Evolutionary conservation across 2,113 vertebrate genomes (phyloP).

Genomic region (Chloroceryle aenea): DNA sequence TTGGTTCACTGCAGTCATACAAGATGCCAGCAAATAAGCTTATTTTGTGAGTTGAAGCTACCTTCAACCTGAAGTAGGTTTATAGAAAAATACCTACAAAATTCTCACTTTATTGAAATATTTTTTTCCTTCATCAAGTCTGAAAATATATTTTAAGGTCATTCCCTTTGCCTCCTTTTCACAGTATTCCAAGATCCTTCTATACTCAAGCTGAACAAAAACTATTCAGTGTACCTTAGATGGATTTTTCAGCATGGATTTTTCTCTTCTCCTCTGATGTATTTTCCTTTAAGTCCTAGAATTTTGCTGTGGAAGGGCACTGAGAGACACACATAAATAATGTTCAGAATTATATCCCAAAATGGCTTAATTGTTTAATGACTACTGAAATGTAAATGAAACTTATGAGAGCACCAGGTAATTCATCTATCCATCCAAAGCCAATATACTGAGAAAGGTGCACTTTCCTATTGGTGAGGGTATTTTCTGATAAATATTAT

Average conservation of each 20-base stretch:
- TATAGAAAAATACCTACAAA: background rate
- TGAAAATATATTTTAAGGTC: background rate
- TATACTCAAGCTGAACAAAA: background rate
- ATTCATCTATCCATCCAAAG: background rate
- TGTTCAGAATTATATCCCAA: background rate
- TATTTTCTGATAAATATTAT: background rate
- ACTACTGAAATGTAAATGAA: conserved; percentile 42
- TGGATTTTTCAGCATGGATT: background rate
- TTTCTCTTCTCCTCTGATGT: background rate
- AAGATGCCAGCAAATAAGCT: background rate
- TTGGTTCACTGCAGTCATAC: background rate
- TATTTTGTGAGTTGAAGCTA: background rate
- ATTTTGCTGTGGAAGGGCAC: background rate
- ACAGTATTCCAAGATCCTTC: background rate
- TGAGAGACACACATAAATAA: background rate
- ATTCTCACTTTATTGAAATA: background rate
- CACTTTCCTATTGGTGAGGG: background rate
- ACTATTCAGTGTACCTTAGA: background rate
- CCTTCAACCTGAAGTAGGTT: background rate
- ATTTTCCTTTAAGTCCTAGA: background rate
- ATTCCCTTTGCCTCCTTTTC: background rate
- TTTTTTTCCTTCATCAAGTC: background rate
- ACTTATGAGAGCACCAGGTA: background rate
- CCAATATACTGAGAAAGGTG: conserved; percentile 15
- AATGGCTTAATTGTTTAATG: conserved; percentile 1